A percentile compares a stretch with the other conserved stretches of the same genome.
phyloP scores from a whole-genome alignment of 64 coral and sea anemone species.

The Porites australiensis region DNA sequence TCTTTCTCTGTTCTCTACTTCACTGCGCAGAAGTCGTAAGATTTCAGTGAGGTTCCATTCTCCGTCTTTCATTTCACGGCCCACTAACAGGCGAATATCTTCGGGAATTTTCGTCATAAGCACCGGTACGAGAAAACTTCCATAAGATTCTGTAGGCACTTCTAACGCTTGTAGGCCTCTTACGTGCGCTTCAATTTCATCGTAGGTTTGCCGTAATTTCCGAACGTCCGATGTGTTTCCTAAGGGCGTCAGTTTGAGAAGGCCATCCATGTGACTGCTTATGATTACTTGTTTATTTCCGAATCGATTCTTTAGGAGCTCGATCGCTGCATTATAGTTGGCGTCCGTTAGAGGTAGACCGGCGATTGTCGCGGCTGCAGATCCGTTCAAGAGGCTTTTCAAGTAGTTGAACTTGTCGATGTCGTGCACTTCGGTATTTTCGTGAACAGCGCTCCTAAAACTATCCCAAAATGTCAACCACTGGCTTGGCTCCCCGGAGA shows the following conservation, averaged over 20 bases:
- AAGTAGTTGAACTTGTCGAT: constrained; percentile 56
- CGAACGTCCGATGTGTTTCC: neutral
- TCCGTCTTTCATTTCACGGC: constrained; percentile 17
- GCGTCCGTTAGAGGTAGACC: constrained; percentile 26
- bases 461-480: constrained; percentile 49
- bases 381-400: constrained; percentile 30
- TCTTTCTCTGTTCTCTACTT: constrained; percentile 12
- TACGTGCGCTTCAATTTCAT: constrained; percentile 60
- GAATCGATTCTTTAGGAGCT: constrained; percentile 40
- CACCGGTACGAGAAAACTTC: constrained; percentile 29
- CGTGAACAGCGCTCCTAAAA: constrained; percentile 31
- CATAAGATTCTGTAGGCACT: constrained; percentile 43
- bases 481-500: constrained; percentile 13
- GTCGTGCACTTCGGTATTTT: constrained; percentile 11
- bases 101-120: constrained; percentile 61
- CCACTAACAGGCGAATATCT: constrained; percentile 62
- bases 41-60: constrained; percentile 54
- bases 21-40: constrained; percentile 11
- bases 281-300: constrained; percentile 67
- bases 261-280: constrained; percentile 57
- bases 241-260: constrained; percentile 46
- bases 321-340: constrained; percentile 33
- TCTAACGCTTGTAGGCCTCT: constrained; percentile 59
- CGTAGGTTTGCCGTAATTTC: constrained; percentile 25
- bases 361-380: neutral